Conservation (phyloP, 2,113 vertebrate species). For the Poeciliopsis occidentalis region DNA sequence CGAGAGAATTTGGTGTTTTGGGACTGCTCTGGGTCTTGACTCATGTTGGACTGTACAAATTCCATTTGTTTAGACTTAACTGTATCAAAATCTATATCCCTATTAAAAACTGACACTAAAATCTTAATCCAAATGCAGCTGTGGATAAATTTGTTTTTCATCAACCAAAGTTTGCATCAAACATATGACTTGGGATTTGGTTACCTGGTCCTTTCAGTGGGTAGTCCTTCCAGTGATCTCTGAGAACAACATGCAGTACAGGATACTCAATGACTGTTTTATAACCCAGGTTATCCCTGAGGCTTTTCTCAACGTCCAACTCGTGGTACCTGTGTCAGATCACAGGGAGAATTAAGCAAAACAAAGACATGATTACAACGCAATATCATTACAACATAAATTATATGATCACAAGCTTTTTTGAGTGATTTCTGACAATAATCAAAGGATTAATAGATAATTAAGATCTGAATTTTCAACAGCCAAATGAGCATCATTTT, state of each 20-base stretch:
- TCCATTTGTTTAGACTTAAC: neutral
- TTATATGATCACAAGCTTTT: neutral
- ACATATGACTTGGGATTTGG: neutral
- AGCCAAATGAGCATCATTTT: slow-evolving; percentile 13
- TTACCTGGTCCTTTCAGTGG: slow-evolving; percentile 83
- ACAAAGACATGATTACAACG: neutral
- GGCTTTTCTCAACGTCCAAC: slow-evolving; percentile 84
- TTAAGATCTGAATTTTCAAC: slow-evolving; percentile 29
- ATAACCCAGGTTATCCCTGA: slow-evolving; percentile 88
- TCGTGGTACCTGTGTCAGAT: slow-evolving; percentile 85
- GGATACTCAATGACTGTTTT: slow-evolving; percentile 93
- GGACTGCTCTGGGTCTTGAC: neutral
- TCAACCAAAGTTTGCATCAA: too few species aligned
- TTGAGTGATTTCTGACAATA: neutral
- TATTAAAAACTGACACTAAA: neutral
- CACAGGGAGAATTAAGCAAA: slow-evolving; percentile 9
- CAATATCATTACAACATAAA: neutral
- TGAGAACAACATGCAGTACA: slow-evolving; percentile 85
- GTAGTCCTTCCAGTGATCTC: slow-evolving; percentile 80
- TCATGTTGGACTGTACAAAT: neutral
- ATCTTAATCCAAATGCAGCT: neutral
- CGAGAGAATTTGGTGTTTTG: slow-evolving; percentile 13
- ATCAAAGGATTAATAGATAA: slow-evolving; percentile 43
- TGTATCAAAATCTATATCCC: too few species aligned
- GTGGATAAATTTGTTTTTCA: too few species aligned